phyloP scores from a whole-genome alignment of 2,797 vertebrate species.

The Orientallactaga sibirica region DNA sequence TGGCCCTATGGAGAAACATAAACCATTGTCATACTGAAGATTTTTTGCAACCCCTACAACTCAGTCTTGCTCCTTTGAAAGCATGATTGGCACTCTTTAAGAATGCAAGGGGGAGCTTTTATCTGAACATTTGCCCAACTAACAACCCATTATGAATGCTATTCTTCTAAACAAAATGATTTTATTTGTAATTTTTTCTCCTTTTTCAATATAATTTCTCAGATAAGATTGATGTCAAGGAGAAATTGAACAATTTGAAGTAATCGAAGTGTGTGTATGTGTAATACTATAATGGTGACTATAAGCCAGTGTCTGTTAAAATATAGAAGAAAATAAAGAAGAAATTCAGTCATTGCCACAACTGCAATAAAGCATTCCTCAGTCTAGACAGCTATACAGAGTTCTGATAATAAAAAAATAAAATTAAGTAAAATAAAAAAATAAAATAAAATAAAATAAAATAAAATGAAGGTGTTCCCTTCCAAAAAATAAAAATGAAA shows the following conservation, averaged over 20 bases:
- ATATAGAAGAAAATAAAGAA: neutral
- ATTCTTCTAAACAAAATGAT: constrained; percentile 24
- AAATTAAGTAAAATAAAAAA: neutral
- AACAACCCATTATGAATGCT: neutral
- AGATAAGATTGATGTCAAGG: neutral
- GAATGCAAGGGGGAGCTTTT: neutral
- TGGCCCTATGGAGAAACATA: neutral
- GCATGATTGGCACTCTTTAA: neutral
- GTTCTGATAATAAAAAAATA: constrained; percentile 22
- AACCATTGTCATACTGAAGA: neutral
- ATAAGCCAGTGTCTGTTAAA: constrained; percentile 48
- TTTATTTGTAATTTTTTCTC: neutral
- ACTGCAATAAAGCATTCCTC: constrained; percentile 21
- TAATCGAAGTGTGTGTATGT: neutral
- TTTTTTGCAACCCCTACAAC: neutral
- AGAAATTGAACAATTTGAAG: constrained; percentile 19
- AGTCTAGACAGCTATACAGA: neutral
- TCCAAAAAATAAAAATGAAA: neutral
- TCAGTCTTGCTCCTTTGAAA: neutral
- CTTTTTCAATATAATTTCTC: neutral
- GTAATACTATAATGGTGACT: neutral
- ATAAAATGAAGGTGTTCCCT: neutral
- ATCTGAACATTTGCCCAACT: constrained; percentile 6
- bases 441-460: too few relatives aligned
- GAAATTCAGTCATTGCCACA: neutral